Conservation (phyloP, 2,797 vertebrate genomes). For the Acipenser transmontanus region DNA sequence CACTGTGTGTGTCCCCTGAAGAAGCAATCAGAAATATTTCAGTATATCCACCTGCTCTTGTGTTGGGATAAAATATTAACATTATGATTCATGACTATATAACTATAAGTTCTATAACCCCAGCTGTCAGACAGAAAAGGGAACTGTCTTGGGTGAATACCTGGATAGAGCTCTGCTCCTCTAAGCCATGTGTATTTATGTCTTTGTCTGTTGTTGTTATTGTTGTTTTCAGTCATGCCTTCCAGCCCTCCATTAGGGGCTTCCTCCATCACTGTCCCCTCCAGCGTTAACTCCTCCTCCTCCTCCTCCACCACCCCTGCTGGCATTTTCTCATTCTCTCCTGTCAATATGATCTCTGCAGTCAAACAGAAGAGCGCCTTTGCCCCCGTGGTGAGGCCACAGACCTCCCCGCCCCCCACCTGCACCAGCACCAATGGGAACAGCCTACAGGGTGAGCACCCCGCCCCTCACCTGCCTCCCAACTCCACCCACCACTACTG, state of each 20-base stretch:
- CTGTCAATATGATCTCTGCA: slow-evolving; percentile 88
- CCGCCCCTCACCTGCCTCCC: slow-evolving; percentile 46
- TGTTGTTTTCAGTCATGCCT: slow-evolving; percentile 55
- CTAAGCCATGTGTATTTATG: slow-evolving; percentile 3
- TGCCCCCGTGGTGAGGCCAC: slow-evolving; percentile 84
- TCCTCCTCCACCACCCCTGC: slow-evolving; percentile 38
- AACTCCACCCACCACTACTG: slow-evolving; percentile 30
- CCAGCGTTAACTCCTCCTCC: slow-evolving; percentile 42
- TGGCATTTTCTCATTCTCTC: slow-evolving; percentile 85
- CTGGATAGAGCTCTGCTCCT: slow-evolving; percentile 25
- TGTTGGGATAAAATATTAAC: too few species aligned
- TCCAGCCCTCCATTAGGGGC: slow-evolving; percentile 60
- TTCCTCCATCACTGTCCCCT: slow-evolving; percentile 52
- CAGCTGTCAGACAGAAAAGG: not conserved
- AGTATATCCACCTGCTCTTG: too few species aligned
- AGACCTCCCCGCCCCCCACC: slow-evolving; percentile 82
- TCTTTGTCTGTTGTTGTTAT: slow-evolving; percentile 13
- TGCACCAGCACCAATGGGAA: slow-evolving; percentile 84
- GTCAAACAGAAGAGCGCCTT: slow-evolving; percentile 82
- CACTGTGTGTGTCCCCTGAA: too few species aligned
- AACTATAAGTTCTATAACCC: too few species aligned
- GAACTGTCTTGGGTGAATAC: slow-evolving; percentile 2
- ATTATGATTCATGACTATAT: too few species aligned
- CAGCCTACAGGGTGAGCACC: slow-evolving; percentile 83
- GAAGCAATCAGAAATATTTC: too few species aligned